Evolutionary conservation across 1,140 invertebrate species (phyloP).

Genomic region (Caenorhabditis briggsae): DNA sequence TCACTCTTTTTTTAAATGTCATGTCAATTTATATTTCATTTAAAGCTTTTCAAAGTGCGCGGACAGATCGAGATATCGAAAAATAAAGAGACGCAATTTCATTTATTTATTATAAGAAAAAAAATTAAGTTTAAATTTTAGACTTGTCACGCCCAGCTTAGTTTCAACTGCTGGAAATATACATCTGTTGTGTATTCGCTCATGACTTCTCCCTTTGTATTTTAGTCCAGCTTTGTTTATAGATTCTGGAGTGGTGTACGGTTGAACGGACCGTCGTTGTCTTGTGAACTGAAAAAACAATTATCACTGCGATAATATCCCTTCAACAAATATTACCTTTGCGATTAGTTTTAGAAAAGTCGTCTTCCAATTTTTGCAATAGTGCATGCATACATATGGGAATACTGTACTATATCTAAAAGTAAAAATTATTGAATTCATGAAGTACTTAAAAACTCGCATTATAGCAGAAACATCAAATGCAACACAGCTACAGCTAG

Average conservation of each 20-base stretch:
- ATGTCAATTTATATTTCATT: no score
- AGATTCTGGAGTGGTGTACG: background rate
- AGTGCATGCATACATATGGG: constrained; percentile 34
- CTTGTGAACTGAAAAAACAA: background rate
- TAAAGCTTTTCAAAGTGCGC: no score
- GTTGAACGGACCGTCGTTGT: background rate
- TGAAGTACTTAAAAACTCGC: background rate
- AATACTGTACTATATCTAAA: constrained; percentile 6
- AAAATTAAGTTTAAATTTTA: no score
- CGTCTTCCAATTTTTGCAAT: constrained; percentile 2
- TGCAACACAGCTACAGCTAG: background rate
- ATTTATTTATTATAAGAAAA: no score
- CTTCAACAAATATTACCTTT: background rate
- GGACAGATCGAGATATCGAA: no score
- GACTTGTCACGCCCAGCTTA: background rate
- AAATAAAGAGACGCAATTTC: no score
- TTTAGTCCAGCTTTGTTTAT: background rate
- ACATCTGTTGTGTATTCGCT: background rate
- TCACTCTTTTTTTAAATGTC: no score
- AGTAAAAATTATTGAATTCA: background rate
- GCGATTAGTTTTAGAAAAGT: background rate
- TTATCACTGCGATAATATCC: no score
- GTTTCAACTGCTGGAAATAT: constrained; percentile 15
- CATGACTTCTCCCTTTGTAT: background rate
- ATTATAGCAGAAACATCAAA: background rate